Percentiles rank a stretch among this genome's conserved stretches.
Evolutionary conservation across 2,797 vertebrate genomes (phyloP).

Genomic region (Chelon labrosus): DNA sequence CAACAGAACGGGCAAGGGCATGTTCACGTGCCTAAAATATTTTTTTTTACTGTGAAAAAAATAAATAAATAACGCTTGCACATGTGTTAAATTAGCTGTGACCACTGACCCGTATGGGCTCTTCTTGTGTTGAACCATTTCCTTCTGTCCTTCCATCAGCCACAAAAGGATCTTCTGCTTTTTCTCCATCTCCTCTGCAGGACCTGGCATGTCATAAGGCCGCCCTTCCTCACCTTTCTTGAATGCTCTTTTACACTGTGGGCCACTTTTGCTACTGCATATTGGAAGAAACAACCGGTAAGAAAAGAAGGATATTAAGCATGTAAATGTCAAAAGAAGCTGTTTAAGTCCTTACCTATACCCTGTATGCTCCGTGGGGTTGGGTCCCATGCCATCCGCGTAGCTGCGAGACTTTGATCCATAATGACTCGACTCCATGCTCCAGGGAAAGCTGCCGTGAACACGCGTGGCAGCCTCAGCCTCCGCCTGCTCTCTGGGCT

Average conservation of each 20-base stretch:
- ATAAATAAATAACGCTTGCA: not conserved
- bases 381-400: slow-evolving; percentile 84
- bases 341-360: slow-evolving; percentile 81
- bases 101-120: slow-evolving; percentile 90
- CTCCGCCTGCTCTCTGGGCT: slow-evolving; percentile 91
- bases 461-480: slow-evolving; percentile 82
- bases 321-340: not conserved
- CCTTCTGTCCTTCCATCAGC: slow-evolving; percentile 98
- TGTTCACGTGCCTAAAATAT: not conserved
- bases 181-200: slow-evolving; percentile 91
- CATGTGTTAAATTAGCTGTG: not conserved
- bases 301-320: not conserved
- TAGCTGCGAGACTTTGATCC: slow-evolving; percentile 90
- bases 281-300: not conserved
- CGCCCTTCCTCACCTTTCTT: slow-evolving; percentile 89
- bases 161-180: slow-evolving; percentile 98
- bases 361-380: slow-evolving; percentile 83
- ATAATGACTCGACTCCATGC: slow-evolving; percentile 85
- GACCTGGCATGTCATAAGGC: slow-evolving; percentile 83
- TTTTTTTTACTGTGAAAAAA: not conserved
- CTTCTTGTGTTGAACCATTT: slow-evolving; percentile 92
- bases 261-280: slow-evolving; percentile 85
- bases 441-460: slow-evolving; percentile 86
- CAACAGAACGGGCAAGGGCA: not conserved
- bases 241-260: slow-evolving; percentile 86